Conservation (phyloP, 2,113 vertebrate genomes). For the Equus quagga region DNA sequence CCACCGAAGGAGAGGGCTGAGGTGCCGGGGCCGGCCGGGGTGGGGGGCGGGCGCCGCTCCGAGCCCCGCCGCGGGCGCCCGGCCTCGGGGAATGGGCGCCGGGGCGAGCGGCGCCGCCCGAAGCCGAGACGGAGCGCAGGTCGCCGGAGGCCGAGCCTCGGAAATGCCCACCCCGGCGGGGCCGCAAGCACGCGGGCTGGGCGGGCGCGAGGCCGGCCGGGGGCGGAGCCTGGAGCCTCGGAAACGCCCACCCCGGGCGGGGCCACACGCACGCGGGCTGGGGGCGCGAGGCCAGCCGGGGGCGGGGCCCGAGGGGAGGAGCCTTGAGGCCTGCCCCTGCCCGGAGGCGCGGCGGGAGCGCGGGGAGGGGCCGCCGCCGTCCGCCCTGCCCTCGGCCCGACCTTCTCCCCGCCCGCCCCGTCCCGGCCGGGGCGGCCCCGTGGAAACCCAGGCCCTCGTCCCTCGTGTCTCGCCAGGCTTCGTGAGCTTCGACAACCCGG, state of each 20-base stretch:
- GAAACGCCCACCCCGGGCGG: background rate
- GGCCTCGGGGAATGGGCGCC: constrained; percentile 28
- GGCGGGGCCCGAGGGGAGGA: constrained; percentile 43
- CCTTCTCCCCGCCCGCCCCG: constrained; percentile 67
- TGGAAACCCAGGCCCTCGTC: constrained; percentile 85
- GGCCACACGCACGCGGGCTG: background rate
- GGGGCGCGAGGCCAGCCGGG: background rate
- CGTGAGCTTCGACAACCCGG: constrained; percentile 99
- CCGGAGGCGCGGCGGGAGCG: background rate
- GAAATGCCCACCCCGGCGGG: background rate
- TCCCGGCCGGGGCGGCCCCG: constrained; percentile 85
- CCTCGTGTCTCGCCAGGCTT: constrained; percentile 95
- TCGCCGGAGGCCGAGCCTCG: background rate
- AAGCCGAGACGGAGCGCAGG: background rate
- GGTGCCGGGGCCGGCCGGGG: constrained; percentile 79
- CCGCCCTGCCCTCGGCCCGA: constrained; percentile 37
- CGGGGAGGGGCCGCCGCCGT: background rate
- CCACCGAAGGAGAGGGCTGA: constrained; percentile 71
- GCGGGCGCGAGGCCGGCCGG: background rate
- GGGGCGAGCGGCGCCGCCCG: background rate
- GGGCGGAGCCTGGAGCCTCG: background rate
- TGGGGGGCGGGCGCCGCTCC: constrained; percentile 70
- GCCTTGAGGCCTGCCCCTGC: background rate
- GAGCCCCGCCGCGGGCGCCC: constrained; percentile 46
- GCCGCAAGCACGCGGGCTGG: background rate